Percentiles rank a stretch among this genome's conserved stretches.
phyloP scores from a whole-genome alignment of 2,888 invertebrate species.

The Coelopa pilipes region DNA sequence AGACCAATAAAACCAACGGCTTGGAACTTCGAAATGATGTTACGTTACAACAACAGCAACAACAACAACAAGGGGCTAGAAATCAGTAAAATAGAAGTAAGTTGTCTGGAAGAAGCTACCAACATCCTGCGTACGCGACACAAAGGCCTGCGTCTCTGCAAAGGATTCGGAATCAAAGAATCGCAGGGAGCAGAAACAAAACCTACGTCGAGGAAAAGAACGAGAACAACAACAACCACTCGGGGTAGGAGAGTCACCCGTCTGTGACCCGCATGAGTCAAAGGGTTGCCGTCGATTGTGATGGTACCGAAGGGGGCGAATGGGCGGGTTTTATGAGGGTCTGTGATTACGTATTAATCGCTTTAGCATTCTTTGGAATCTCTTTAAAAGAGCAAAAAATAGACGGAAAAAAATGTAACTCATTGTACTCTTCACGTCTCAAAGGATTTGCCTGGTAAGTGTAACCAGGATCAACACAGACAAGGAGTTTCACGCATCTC shows the following conservation, averaged over 20 bases:
- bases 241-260: neutral
- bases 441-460: slow-evolving; percentile 26
- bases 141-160: neutral
- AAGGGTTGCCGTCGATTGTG: slow-evolving; percentile 40
- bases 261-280: slow-evolving; percentile 49
- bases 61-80: slow-evolving; percentile 14
- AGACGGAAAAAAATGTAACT: slow-evolving; percentile 8
- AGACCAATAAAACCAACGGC: slow-evolving; percentile 68
- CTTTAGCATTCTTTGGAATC: slow-evolving; percentile 47
- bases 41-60: slow-evolving; percentile 23
- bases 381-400: slow-evolving; percentile 9
- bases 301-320: neutral
- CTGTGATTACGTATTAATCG: slow-evolving; percentile 52
- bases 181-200: slow-evolving; percentile 2
- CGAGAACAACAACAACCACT: too few species aligned
- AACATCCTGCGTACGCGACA: slow-evolving; percentile 1
- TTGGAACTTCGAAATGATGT: slow-evolving; percentile 63
- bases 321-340: slow-evolving; percentile 46
- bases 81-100: slow-evolving; percentile 34
- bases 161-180: slow-evolving; percentile 32
- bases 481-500: too few species aligned
- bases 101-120: slow-evolving; percentile 39
- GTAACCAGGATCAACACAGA: neutral
- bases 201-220: too few species aligned
- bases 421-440: slow-evolving; percentile 32